Conservation (phyloP, 2,797 vertebrate genomes). For the Labeo calbasu region DNA sequence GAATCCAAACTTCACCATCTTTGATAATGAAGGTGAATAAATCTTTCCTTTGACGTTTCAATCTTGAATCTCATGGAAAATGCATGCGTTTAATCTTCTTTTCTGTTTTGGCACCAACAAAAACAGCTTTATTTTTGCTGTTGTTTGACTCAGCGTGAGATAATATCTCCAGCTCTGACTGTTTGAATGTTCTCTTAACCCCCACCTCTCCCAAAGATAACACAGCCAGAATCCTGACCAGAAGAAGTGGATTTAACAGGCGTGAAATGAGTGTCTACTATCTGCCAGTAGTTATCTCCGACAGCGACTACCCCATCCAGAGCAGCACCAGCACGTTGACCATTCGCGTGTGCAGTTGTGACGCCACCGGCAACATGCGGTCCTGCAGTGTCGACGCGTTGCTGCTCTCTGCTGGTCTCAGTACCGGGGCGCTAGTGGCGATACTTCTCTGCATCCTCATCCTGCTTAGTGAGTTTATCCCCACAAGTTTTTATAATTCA, state of each 20-base stretch:
- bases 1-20: slow-evolving; percentile 87
- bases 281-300: slow-evolving; percentile 85
- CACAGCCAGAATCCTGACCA: slow-evolving; percentile 85
- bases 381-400: slow-evolving; percentile 82
- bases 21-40: slow-evolving; percentile 87
- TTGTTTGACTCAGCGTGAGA: slow-evolving; percentile 42
- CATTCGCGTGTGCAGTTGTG: slow-evolving; percentile 83
- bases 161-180: slow-evolving; percentile 34
- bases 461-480: slow-evolving; percentile 77
- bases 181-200: slow-evolving; percentile 49
- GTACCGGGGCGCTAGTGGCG: slow-evolving; percentile 83
- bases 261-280: slow-evolving; percentile 84
- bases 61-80: slow-evolving; percentile 13
- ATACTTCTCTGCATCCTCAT: slow-evolving; percentile 85
- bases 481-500: neutral
- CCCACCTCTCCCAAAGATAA: slow-evolving; percentile 76
- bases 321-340: slow-evolving; percentile 85
- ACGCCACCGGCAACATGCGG: slow-evolving; percentile 79
- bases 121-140: slow-evolving; percentile 25
- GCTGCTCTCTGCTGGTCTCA: slow-evolving; percentile 81
- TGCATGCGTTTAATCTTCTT: slow-evolving; percentile 21
- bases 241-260: slow-evolving; percentile 83
- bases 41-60: slow-evolving; percentile 32
- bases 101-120: slow-evolving; percentile 9
- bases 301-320: slow-evolving; percentile 84